Evolutionary conservation across 1,140 invertebrate genomes (phyloP), one percentile per base, ranked within the genome.

Genomic region (Homalodisca vitripennis): DNA sequence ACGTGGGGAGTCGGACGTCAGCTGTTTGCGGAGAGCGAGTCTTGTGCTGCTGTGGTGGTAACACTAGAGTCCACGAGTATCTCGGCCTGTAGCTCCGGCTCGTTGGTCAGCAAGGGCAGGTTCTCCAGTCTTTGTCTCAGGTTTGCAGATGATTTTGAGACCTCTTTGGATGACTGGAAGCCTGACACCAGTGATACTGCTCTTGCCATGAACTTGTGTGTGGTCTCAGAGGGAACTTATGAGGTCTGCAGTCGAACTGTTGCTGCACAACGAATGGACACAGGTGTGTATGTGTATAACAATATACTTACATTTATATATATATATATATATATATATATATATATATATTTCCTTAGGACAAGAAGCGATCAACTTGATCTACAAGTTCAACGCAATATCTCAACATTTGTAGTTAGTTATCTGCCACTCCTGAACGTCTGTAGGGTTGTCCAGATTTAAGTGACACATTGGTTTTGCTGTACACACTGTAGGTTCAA

Each of bases 151-250:
- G 96, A 98, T 77, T 98, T 99, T 83, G 95, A 98, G 80, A 93
- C 93, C 0, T 95, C 93, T 32, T 82, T 97, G 72, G 95, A 98
- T 79, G 96, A 98, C 78, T 98, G 97, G 97, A 98, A 98, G 80
- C 97, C 97, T 3, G 91, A 94, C 75, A 87, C 89, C 75, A 87
- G 82, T 32, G 92, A 96, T 76, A 32, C 71, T 10, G 60, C 72
- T 3, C n/a, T n/a, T n/a, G 84, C 87, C 12, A 95, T 96, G 92
- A 99, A 99, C 82, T 86, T 97, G 27, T 98, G 95, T 80, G 90
- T 94, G 55, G 97, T 99, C 6, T 97, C 94, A n/a, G 94, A 98
- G 80, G 97, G 97, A 29, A 98, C 96, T 12, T 98, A 98, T 78
- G 95, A 98, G 84, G 93, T 98, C 0, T 98, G 95, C 80, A 97